A percentile compares a stretch with the other conserved stretches of the same genome.
These are phyloP conservation scores for Carapus acus DNA, from an alignment of 2,797 vertebrate species.

Conservation along the genomic window DNA sequence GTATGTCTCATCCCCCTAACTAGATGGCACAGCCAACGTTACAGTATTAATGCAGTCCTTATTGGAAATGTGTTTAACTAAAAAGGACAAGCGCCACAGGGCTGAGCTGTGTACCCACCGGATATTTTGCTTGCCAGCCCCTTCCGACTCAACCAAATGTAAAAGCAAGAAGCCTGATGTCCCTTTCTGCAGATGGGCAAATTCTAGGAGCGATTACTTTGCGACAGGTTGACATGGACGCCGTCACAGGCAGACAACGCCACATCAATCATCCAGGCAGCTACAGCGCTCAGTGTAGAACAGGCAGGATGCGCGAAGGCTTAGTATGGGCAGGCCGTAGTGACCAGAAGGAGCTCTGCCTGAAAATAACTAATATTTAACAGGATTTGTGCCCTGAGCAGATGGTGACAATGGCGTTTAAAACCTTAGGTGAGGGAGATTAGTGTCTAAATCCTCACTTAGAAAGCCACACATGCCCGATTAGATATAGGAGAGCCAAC, in stretches of 20 bases:
- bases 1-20: conserved; percentile 50
- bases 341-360: conserved; percentile 20
- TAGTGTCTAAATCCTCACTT: conserved; percentile 48
- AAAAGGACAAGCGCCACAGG: conserved; percentile 18
- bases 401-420: conserved; percentile 60
- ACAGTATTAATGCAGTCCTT: conserved; percentile 33
- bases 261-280: conserved; percentile 16
- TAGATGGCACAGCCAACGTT: conserved; percentile 28
- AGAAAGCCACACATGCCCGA: conserved; percentile 41
- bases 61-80: conserved; percentile 30
- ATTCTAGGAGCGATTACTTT: conserved; percentile 1
- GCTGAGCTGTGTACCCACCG: conserved; percentile 4
- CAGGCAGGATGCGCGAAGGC: conserved; percentile 1
- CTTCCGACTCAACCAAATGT: conserved; percentile 6
- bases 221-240: conserved; percentile 14
- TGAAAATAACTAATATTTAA: conserved; percentile 42
- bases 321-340: conserved; percentile 10
- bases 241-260: conserved; percentile 16
- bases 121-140: conserved; percentile 7
- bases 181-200: conserved; percentile 20
- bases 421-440: conserved; percentile 53
- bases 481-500: conserved; percentile 26
- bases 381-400: conserved; percentile 41
- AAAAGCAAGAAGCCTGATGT: neutral
- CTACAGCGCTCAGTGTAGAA: neutral